These are phyloP conservation scores for Gandaritis pyraliata DNA, from an alignment of 2,888 invertebrate genomes.

Conservation along the genomic window DNA sequence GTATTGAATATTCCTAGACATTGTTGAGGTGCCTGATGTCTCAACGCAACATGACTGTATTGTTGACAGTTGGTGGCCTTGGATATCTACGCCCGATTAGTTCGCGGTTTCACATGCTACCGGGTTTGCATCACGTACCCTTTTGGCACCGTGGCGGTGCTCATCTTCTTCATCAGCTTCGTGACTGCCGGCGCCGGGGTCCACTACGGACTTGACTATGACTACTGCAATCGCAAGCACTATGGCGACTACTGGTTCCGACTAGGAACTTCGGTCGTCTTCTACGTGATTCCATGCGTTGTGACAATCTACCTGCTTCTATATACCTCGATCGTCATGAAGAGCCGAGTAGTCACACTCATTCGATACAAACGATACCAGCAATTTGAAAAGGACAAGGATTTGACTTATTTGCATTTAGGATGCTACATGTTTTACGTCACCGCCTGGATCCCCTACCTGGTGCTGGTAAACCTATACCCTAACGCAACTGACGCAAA, in stretches of 20 bases:
- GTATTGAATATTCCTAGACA: too few species aligned
- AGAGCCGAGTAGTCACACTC: conserved; percentile 78
- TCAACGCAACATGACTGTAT: not conserved
- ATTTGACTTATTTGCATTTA: conserved; percentile 86
- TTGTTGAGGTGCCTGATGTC: too few species aligned
- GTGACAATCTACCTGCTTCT: conserved; percentile 83
- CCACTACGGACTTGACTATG: conserved; percentile 85
- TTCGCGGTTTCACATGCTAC: conserved; percentile 72
- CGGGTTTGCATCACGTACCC: conserved; percentile 77
- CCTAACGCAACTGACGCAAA: conserved; percentile 75
- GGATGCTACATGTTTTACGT: conserved; percentile 86
- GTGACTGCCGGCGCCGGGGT: conserved; percentile 86
- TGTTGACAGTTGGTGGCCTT: conserved; percentile 78
- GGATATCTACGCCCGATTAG: conserved; percentile 87
- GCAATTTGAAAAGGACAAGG: conserved; percentile 86
- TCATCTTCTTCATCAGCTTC: conserved; percentile 84
- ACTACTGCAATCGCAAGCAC: conserved; percentile 86
- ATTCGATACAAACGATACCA: conserved; percentile 85
- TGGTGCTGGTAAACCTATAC: conserved; percentile 82
- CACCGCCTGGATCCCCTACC: conserved; percentile 88
- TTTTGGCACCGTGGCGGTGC: conserved; percentile 78
- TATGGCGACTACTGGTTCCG: conserved; percentile 84
- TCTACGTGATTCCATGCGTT: conserved; percentile 85
- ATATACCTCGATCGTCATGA: conserved; percentile 77
- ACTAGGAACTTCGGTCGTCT: conserved; percentile 79